Conservation (phyloP, 2,113 vertebrate genomes). For the Piaya cayana region DNA sequence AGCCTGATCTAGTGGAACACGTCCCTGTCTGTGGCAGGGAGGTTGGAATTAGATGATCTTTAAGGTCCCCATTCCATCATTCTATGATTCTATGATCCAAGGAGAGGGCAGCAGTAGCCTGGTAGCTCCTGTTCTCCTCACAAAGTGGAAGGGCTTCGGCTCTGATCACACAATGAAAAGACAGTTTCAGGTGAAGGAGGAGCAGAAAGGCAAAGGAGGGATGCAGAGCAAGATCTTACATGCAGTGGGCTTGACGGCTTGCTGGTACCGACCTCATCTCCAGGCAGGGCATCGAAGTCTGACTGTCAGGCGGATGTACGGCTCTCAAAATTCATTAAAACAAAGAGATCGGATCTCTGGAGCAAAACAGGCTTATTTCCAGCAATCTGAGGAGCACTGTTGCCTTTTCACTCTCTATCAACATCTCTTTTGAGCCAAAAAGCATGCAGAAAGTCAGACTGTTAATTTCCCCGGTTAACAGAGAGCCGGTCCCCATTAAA, state of each 20-base stretch:
- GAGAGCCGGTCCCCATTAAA: not conserved
- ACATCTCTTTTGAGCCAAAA: not conserved
- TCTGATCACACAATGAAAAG: fast-evolving
- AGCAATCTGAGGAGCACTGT: fast-evolving
- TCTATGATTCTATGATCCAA: no score
- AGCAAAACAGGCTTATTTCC: not conserved
- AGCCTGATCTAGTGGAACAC: no score
- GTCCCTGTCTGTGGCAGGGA: no score
- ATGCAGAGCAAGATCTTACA: not conserved
- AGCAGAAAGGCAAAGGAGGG: not conserved
- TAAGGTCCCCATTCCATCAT: no score
- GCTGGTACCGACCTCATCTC: not conserved
- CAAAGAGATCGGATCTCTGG: not conserved
- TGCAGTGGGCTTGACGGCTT: fast-evolving
- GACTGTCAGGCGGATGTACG: not conserved
- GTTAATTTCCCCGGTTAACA: not conserved
- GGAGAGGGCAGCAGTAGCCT: not conserved
- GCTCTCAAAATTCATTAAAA: not conserved
- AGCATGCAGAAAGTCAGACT: not conserved
- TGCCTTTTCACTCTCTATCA: not conserved
- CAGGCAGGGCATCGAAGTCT: not conserved
- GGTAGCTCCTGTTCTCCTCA: not conserved
- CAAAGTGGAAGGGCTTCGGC: not conserved
- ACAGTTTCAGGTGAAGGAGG: not conserved
- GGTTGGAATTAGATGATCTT: no score